Percentiles rank a stretch among this genome's conserved stretches.
Evolutionary conservation across 1,140 invertebrate species (phyloP).

Genomic region (Sitobion miscanthi): DNA sequence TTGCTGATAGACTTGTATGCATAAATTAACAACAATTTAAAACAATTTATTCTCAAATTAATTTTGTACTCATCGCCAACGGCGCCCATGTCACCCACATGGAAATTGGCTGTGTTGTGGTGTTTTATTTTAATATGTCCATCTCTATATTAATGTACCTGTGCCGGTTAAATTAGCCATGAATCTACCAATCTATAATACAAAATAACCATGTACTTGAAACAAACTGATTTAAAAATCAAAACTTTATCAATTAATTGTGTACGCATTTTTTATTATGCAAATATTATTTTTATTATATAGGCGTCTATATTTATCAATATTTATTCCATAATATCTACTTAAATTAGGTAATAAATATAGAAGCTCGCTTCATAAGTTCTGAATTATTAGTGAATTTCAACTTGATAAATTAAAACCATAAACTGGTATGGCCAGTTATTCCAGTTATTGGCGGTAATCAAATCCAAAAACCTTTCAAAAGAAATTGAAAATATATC

Average conservation of each 20-base stretch:
- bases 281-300: not conserved
- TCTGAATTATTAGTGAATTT: no score
- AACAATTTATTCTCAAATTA: not conserved
- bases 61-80: not conserved
- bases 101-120: not conserved
- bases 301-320: not conserved
- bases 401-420: no score
- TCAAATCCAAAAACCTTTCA: no score
- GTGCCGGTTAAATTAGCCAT: no score
- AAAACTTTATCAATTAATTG: not conserved
- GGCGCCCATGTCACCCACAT: not conserved
- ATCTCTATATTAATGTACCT: not conserved
- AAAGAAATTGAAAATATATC: not conserved
- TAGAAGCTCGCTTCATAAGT: no score
- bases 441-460: no score
- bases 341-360: not conserved
- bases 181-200: not conserved
- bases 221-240: not conserved
- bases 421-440: no score
- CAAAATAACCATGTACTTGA: not conserved
- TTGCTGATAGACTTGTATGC: not conserved
- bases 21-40: not conserved
- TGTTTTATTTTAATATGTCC: not conserved
- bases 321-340: not conserved
- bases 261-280: no score